Evolutionary conservation across 2,797 vertebrate species (phyloP).

Genomic region (Myotis vivesi): DNA sequence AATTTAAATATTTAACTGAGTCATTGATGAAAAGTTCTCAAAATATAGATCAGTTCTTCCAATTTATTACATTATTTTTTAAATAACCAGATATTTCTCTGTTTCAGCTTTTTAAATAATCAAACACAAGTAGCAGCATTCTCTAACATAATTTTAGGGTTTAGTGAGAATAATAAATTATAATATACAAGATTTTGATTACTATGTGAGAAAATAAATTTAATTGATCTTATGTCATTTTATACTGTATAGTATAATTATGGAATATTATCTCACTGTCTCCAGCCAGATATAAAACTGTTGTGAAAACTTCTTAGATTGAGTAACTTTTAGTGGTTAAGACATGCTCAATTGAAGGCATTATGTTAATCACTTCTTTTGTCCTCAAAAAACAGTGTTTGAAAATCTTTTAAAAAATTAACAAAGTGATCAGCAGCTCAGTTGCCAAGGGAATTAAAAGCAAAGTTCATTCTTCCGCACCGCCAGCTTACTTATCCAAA

Average conservation of each 20-base stretch:
- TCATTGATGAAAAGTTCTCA: not conserved
- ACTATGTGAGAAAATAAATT: not conserved
- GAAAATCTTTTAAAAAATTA: conserved; percentile 58
- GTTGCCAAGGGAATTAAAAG: conserved; percentile 59
- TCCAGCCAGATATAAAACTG: not conserved
- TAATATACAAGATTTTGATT: not conserved
- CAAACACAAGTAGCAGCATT: not conserved
- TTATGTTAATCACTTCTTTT: not conserved
- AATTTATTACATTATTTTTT: not conserved
- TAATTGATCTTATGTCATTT: not conserved
- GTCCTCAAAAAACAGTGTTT: not conserved
- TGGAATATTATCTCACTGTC: not conserved
- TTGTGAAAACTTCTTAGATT: not conserved
- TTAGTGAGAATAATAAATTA: not conserved
- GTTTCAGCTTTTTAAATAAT: not conserved
- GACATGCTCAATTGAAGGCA: not conserved
- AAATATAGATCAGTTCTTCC: not conserved
- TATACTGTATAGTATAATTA: not conserved
- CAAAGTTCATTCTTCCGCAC: conserved; percentile 62
- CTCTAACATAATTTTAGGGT: not conserved
- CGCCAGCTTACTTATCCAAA: conserved; percentile 69
- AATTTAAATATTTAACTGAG: not conserved
- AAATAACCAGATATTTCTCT: not conserved
- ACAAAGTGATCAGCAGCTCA: conserved; percentile 50
- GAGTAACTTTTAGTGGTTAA: not conserved